These are phyloP conservation scores for Platycheirus albimanus DNA, from an alignment of 2,888 invertebrate genomes.

Conservation along the genomic window DNA sequence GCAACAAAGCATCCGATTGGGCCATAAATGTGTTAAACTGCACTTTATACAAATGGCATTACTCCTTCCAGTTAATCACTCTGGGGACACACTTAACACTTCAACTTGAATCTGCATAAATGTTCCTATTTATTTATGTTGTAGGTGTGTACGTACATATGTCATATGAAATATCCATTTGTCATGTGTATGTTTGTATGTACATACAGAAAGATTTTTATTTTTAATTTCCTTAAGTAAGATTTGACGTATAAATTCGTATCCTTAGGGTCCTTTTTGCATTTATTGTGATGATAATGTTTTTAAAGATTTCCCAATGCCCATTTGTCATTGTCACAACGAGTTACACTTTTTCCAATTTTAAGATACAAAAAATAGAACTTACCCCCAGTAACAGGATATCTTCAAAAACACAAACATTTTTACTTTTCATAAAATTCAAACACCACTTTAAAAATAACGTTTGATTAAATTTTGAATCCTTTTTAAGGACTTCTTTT, in stretches of 20 bases:
- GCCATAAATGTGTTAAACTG: neutral
- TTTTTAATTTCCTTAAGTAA: constrained; percentile 35
- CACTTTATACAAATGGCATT: constrained; percentile 4
- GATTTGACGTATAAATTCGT: neutral
- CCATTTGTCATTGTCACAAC: constrained; percentile 51
- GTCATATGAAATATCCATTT: neutral
- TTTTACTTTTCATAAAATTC: neutral
- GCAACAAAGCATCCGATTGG: neutral
- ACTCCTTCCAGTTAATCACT: constrained; percentile 8
- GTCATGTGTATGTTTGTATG: neutral
- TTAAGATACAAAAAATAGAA: neutral
- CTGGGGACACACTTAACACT: neutral
- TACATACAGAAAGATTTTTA: neutral
- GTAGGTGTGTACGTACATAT: neutral
- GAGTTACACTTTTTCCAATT: neutral
- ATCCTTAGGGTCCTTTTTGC: neutral
- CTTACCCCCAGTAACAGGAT: constrained; percentile 61
- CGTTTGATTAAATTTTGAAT: neutral
- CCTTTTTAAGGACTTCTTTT: no score
- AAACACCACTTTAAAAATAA: neutral
- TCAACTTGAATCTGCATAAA: neutral
- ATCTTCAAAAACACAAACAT: constrained; percentile 52
- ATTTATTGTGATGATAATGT: neutral
- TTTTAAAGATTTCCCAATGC: neutral
- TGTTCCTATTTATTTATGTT: neutral